These are phyloP conservation scores for Parambassis ranga DNA, from an alignment of 2,797 vertebrate species.

Conservation along the genomic window DNA sequence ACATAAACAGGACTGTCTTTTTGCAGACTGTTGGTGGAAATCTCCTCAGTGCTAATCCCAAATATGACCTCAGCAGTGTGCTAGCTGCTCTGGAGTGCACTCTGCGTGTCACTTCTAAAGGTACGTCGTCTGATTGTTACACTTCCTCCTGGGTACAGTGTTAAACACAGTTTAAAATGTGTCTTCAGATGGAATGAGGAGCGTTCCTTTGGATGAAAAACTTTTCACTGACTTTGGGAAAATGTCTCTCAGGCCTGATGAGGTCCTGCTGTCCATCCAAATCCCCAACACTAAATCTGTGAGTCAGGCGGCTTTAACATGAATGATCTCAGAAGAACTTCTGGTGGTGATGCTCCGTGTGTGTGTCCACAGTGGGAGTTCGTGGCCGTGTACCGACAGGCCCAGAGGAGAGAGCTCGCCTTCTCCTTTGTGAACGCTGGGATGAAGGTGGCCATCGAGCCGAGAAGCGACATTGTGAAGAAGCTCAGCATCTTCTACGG, in stretches of 20 bases:
- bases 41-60: slow-evolving; percentile 83
- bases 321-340: no score
- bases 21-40: slow-evolving; percentile 90
- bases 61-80: slow-evolving; percentile 90
- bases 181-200: slow-evolving; percentile 45
- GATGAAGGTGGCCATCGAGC: slow-evolving; percentile 89
- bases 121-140: no score
- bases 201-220: slow-evolving; percentile 68
- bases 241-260: slow-evolving; percentile 70
- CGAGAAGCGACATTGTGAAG: slow-evolving; percentile 66
- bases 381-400: slow-evolving; percentile 86
- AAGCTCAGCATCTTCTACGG: slow-evolving; percentile 87
- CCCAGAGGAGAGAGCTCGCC: slow-evolving; percentile 84
- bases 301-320: no score
- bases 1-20: no score
- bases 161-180: no score
- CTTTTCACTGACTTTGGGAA: slow-evolving; percentile 72
- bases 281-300: slow-evolving; percentile 84
- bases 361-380: slow-evolving; percentile 88
- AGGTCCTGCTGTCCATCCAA: slow-evolving; percentile 78
- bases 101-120: slow-evolving; percentile 79
- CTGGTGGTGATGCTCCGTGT: no score
- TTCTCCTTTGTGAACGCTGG: slow-evolving; percentile 83
- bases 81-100: slow-evolving; percentile 83
- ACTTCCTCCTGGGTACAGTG: no score